Base-by-base conservation (phyloP, 2,113 vertebrate genomes). In the Muntiacus muntjak region DNA sequence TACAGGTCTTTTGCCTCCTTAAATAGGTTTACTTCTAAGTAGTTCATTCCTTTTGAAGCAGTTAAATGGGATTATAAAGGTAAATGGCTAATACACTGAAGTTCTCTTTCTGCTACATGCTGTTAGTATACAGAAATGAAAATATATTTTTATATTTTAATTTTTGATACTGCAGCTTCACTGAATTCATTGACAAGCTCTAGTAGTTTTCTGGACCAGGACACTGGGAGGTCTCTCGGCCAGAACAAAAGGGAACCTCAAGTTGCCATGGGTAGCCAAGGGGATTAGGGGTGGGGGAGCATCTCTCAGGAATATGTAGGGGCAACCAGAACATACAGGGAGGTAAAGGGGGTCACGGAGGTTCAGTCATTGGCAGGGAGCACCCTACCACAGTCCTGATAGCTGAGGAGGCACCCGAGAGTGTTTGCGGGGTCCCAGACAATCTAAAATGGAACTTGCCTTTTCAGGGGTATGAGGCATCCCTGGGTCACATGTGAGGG, bases 371-470 rank as follows among this genome's bases (percentile, higher is more conserved):
- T 78, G 60, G 30, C 50, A 33, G 6, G 50, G 26, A 23, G 58
- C 0, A 0, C n/a, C 8, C 1, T 7, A 7, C 8, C 43, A 2
- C 7, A n/a, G 4, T 28, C 30, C 25, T 67, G 15, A 33, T 6
- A 45, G 43, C 45, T 64, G 2, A 19, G 23, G 26, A 54, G 26
- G 8, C 23, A 28, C 43, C 52, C 1, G 1, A 50, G 17, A 28
- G 16, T 74, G 43, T 33, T 17, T 4, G 5, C 0, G 0, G 40
- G 21, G n/a, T 57, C n/a, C 40, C 54, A 64, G 30, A 64, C 60
- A 64, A 3, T 64, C 60, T 33, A 64, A 64, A 33, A 64, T 64
- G 60, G 15, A 64, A 28, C 26, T 16, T 1, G 9, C 25, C 55
- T n/a, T 36, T 81, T 40, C 2, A 64, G 11, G 15, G 43, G 33